A percentile compares a stretch with the other conserved stretches of the same genome.
Evolutionary conservation across 2,113 vertebrate genomes (phyloP).

Genomic region (Neoarius graeffei): DNA sequence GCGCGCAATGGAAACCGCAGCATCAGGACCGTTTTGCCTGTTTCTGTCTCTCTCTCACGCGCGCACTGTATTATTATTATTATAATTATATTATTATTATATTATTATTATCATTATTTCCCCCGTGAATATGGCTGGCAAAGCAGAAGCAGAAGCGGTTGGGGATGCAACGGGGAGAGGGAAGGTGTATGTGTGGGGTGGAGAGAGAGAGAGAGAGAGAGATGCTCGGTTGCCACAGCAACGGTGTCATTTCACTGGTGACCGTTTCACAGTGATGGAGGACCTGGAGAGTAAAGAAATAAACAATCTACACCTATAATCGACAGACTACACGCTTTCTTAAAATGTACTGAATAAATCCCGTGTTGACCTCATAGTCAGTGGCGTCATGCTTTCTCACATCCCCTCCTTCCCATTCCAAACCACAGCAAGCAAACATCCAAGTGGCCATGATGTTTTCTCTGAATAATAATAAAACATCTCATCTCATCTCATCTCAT

Average conservation of each 20-base stretch:
- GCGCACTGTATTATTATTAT: background rate
- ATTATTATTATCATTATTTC: background rate
- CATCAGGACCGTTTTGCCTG: conserved; percentile 48
- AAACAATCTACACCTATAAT: conserved; percentile 22
- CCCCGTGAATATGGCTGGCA: conserved; percentile 50
- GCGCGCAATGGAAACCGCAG: conserved; percentile 40
- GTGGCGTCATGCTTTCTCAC: background rate
- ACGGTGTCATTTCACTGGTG: conserved; percentile 80
- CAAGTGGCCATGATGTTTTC: conserved; percentile 19
- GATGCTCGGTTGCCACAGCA: conserved; percentile 74
- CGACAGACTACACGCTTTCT: background rate
- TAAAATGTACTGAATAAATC: background rate
- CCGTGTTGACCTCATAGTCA: background rate
- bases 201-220: background rate
- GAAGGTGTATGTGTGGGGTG: background rate
- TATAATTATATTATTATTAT: background rate
- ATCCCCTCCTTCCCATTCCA: background rate
- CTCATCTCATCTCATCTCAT: too few relatives aligned
- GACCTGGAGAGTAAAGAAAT: conserved; percentile 28
- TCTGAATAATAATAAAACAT: background rate
- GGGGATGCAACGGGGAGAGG: background rate
- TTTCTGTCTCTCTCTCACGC: conserved; percentile 7
- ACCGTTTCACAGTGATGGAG: conserved; percentile 68
- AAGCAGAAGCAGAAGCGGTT: conserved; percentile 36
- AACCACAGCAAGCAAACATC: background rate